These are phyloP conservation scores for Porites australiensis DNA, from an alignment of 64 coral and sea anemone species.

Conservation along the genomic window DNA sequence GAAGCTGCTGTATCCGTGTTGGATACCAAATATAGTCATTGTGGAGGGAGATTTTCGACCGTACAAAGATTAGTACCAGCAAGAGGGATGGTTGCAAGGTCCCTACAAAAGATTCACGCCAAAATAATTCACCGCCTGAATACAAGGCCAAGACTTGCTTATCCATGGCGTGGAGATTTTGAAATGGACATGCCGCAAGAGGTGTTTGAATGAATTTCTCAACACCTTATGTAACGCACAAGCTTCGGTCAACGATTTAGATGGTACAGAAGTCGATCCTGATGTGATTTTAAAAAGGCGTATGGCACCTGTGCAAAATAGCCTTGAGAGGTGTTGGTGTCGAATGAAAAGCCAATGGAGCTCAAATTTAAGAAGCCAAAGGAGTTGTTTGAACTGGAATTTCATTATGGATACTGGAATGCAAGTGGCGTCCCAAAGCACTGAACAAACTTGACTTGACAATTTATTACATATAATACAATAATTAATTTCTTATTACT, in stretches of 20 bases:
- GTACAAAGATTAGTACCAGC: slow-evolving; percentile 4
- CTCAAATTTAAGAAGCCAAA: too few relatives aligned
- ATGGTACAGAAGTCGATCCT: neutral
- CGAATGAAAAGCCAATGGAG: too few relatives aligned
- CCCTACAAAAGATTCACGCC: slow-evolving; percentile 23
- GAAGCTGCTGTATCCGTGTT: slow-evolving; percentile 45
- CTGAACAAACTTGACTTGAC: too few relatives aligned
- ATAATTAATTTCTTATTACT: too few relatives aligned
- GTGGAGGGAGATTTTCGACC: slow-evolving; percentile 13
- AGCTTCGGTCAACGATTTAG: slow-evolving; percentile 7
- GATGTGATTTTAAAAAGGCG: slow-evolving; percentile 18
- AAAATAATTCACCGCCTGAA: neutral
- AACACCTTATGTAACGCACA: slow-evolving; percentile 25
- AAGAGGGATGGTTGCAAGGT: slow-evolving; percentile 53
- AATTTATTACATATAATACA: too few relatives aligned
- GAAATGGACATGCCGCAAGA: slow-evolving; percentile 10
- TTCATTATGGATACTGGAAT: too few relatives aligned
- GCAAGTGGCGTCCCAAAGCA: too few relatives aligned
- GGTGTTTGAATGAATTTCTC: slow-evolving; percentile 18
- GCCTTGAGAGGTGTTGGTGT: too few relatives aligned
- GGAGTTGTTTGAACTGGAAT: too few relatives aligned
- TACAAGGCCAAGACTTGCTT: neutral
- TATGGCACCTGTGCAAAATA: neutral
- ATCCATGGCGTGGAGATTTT: slow-evolving; percentile 1
- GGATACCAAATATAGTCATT: slow-evolving; percentile 32